phyloP scores from a whole-genome alignment of 2,888 invertebrate genomes.

The Spilosoma lubricipeda region DNA sequence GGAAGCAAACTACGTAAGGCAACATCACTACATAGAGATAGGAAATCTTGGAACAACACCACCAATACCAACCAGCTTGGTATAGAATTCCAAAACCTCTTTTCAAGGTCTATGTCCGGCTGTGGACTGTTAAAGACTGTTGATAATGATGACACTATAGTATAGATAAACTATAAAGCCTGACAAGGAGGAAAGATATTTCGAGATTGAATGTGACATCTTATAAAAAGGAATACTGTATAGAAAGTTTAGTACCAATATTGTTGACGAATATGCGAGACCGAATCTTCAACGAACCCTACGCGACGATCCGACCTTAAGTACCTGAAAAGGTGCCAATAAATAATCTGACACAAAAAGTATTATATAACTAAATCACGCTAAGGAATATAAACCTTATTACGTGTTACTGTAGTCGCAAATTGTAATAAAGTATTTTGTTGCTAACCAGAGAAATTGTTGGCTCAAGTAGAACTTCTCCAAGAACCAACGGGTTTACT shows the following conservation, averaged over 20 bases:
- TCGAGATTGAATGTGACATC: neutral
- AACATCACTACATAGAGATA: too few species aligned
- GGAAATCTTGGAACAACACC: too few species aligned
- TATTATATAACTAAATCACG: conserved; percentile 44
- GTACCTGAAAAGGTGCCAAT: conserved; percentile 84
- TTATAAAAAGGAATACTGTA: neutral
- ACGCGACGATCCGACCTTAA: conserved; percentile 76
- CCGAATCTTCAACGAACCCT: conserved; percentile 69
- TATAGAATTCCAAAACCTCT: too few species aligned
- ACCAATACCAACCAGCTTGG: too few species aligned
- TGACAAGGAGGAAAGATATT: too few species aligned
- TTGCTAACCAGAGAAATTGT: conserved; percentile 50
- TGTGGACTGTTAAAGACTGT: too few species aligned
- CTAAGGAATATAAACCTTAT: conserved; percentile 44
- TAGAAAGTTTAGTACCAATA: conserved; percentile 57
- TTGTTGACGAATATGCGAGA: conserved; percentile 70
- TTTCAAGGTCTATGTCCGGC: too few species aligned
- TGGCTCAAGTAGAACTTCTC: conserved; percentile 65
- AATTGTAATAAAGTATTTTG: conserved; percentile 37
- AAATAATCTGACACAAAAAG: conserved; percentile 60
- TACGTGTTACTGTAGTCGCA: conserved; percentile 26
- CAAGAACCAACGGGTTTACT: conserved; percentile 82
- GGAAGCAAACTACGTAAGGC: too few species aligned
- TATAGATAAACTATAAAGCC: neutral
- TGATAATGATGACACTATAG: neutral